A percentile compares a stretch with the other conserved stretches of the same genome.
phyloP scores from a whole-genome alignment of 37 sponge, comb jelly and placozoan species.

The Lycopodina hypogea region DNA sequence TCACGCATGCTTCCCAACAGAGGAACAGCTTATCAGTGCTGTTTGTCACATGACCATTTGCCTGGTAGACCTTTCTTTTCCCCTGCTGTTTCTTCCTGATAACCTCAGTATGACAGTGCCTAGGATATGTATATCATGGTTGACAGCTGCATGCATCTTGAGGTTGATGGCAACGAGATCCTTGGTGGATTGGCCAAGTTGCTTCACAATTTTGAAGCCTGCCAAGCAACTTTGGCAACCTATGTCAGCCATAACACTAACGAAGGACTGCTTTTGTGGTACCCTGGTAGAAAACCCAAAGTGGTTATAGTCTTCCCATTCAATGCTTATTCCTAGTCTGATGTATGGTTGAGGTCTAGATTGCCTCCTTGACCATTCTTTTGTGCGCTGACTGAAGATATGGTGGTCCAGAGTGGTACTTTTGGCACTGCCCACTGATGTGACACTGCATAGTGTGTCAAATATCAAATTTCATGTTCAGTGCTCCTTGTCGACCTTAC shows the following conservation, averaged over 20 bases:
- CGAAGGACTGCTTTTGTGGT: constrained; percentile 15
- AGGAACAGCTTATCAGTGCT: constrained; percentile 44
- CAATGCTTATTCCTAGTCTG: constrained; percentile 8
- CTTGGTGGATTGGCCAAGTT: constrained; percentile 31
- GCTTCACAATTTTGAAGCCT: constrained; percentile 32
- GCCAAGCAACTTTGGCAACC: constrained; percentile 52
- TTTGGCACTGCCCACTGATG: background rate
- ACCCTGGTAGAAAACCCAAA: constrained; percentile 27
- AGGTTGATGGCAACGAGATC: constrained; percentile 40
- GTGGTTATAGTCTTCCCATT: constrained; percentile 32
- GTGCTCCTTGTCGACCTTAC: background rate
- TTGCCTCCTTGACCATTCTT: constrained; percentile 23
- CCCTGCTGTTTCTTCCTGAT: constrained; percentile 28
- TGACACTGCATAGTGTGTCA: constrained; percentile 3
- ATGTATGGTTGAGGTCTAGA: constrained; percentile 43
- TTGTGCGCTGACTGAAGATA: constrained; percentile 24
- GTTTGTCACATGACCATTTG: constrained; percentile 35
- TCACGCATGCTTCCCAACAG: constrained; percentile 46
- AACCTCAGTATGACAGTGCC: constrained; percentile 38
- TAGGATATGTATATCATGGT: constrained; percentile 36
- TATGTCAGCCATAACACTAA: constrained; percentile 54
- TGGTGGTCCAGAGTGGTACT: constrained; percentile 1
- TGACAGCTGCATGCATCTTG: constrained; percentile 47
- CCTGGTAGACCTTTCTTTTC: constrained; percentile 30
- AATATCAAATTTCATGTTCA: constrained; percentile 3